Conservation (phyloP, 2,888 invertebrate genomes). For the Micoletzkya japonica region DNA sequence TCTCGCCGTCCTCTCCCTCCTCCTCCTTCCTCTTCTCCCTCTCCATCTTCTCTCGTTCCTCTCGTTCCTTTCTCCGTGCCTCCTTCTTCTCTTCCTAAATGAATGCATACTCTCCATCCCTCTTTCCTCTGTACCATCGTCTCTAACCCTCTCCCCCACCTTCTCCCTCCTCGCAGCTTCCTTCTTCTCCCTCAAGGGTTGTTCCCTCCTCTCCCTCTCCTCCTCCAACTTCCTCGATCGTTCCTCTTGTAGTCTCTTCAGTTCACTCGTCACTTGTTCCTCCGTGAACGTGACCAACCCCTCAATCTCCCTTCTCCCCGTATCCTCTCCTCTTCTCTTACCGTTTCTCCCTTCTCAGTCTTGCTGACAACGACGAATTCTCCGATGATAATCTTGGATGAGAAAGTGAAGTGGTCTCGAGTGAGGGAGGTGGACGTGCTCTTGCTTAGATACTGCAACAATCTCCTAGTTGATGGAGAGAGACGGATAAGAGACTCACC, state of each 20-base stretch:
- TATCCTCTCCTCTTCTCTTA: background rate
- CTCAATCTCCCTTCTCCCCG: conserved; percentile 30
- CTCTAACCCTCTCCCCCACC: background rate
- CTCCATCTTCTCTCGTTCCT: too few relatives aligned
- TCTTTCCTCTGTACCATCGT: background rate
- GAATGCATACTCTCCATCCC: background rate
- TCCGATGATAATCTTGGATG: conserved; percentile 83
- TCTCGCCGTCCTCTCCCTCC: conserved; percentile 22
- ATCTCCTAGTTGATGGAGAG: conserved; percentile 24
- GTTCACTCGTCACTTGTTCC: conserved; percentile 74
- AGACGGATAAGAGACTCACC: conserved; percentile 62
- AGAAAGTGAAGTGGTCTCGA: conserved; percentile 88
- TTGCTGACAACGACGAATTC: conserved; percentile 73
- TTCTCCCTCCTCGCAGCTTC: conserved; percentile 9
- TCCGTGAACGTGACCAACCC: conserved; percentile 75
- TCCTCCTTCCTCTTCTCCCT: conserved; percentile 20
- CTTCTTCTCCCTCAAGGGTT: conserved; percentile 20
- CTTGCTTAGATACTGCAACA: conserved; percentile 77
- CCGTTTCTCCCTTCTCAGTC: conserved; percentile 13
- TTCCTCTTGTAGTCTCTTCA: conserved; percentile 27
- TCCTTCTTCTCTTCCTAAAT: conserved; percentile 13
- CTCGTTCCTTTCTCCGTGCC: conserved; percentile 17
- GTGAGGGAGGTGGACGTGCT: conserved; percentile 74
- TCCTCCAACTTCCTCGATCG: conserved; percentile 20
- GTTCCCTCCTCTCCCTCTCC: conserved; percentile 24